Conservation (phyloP, 2,797 vertebrate genomes). For the Bovichtus diacanthus region DNA sequence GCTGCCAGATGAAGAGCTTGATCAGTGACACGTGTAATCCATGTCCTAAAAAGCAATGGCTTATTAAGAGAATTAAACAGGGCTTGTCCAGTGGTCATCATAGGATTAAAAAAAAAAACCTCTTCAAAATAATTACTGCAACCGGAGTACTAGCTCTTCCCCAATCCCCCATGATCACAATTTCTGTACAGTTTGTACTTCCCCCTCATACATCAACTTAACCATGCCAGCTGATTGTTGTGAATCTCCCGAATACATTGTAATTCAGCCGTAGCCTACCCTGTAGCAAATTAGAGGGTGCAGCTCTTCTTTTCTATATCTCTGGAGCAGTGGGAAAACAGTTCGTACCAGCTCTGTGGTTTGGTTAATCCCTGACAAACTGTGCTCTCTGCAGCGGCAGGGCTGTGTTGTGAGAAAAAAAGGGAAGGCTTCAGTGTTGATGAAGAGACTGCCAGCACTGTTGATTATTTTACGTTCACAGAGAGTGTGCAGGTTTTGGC, state of each 20-base stretch:
- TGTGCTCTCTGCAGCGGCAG: conserved; percentile 59
- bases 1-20: conserved; percentile 14
- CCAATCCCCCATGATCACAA: conserved; percentile 20
- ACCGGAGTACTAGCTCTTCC: conserved; percentile 2
- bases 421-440: conserved; percentile 19
- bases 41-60: conserved; percentile 17
- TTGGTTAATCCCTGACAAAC: conserved; percentile 63
- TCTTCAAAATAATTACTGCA: conserved; percentile 38
- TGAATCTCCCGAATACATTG: conserved; percentile 63
- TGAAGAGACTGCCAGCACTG: conserved; percentile 18
- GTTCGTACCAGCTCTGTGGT: conserved; percentile 52
- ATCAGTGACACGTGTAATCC: conserved; percentile 20
- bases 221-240: conserved; percentile 47
- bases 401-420: conserved; percentile 54
- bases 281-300: conserved; percentile 76
- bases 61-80: conserved; percentile 46
- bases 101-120: conserved; percentile 12
- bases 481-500: conserved; percentile 28
- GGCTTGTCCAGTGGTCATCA: conserved; percentile 15
- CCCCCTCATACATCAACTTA: conserved; percentile 40
- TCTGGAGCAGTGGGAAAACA: conserved; percentile 48
- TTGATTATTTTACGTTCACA: conserved; percentile 45
- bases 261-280: conserved; percentile 67
- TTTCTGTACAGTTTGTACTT: conserved; percentile 30
- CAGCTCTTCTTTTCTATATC: conserved; percentile 47